Base-by-base conservation (phyloP, 2,797 vertebrate species). In the Siniperca obscura region DNA sequence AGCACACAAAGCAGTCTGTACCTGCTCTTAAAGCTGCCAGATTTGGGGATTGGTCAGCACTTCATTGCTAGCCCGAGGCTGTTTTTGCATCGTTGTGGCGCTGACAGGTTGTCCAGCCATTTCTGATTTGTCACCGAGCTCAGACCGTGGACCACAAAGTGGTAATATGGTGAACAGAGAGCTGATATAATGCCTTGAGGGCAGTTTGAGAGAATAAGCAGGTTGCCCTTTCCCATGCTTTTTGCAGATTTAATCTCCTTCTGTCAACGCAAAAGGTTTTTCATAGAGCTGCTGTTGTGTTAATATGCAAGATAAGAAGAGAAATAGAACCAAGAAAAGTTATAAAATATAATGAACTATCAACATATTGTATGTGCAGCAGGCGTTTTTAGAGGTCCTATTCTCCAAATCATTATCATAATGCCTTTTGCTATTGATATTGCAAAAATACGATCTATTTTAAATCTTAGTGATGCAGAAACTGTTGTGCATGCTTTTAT, bases 11-110 rank as follows among this genome's bases (percentile, higher is more conserved):
- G 73, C 52, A 56, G 75, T 72, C 78, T 2, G n/a, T 19, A 77
- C 70, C 68, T 76, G 68, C 84, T 80, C 79, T 64, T 86, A 78
- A 87, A 90, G 53, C 76, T 91, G 87, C 68, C 83, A 87, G 87
- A 88, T 91, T 76, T 82, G 57, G 69, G 80, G 78, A 86, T 82
- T 80, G 85, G 79, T 81, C 79, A 17, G 83, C 81, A 80, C 75
- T 82, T 90, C 73, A 88, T 73, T 34, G 70, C 57, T 17, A 36
- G 80, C 89, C 85, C 1, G 13, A 22, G 85, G 90, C 83, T 83
- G 68, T 82, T 92, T 89, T 84, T 71, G 59, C 78, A 59, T 85
- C 4, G 60, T 50, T 5, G 75, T 42, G 38, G 76, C 74, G 79
- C 75, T 76, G 81, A 84, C 85, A 88, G 74, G 55, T 80, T 71